Percentiles rank a stretch among this genome's conserved stretches.
phyloP scores from a whole-genome alignment of 37 sponge, comb jelly and placozoan genomes.

The Tethya wilhelma region DNA sequence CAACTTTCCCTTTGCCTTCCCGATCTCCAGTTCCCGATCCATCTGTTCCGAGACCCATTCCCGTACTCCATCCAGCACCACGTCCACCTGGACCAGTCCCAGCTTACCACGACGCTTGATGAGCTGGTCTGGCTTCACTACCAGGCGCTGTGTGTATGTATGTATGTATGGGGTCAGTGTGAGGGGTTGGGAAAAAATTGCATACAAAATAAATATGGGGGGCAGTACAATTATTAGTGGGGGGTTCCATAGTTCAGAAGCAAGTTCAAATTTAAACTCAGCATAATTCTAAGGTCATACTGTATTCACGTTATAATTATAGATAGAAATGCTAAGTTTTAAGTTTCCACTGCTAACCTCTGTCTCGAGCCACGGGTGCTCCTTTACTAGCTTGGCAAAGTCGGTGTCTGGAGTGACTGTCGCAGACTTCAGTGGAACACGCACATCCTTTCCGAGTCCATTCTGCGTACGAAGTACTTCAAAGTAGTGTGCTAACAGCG shows the following conservation, averaged over 20 bases:
- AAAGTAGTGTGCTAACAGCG: slow-evolving; percentile 57
- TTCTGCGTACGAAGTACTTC: slow-evolving; percentile 1
- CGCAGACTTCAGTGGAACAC: slow-evolving; percentile 27
- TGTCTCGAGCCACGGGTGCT: slow-evolving; percentile 59
- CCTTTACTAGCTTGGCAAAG: slow-evolving; percentile 26
- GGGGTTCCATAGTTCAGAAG: too few relatives aligned
- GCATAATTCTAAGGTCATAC: too few relatives aligned
- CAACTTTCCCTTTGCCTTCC: slow-evolving; percentile 73
- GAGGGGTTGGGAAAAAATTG: not conserved
- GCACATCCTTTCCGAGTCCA: slow-evolving; percentile 7
- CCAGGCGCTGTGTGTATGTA: slow-evolving; percentile 55
- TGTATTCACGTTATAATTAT: too few relatives aligned
- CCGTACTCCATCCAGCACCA: slow-evolving; percentile 50
- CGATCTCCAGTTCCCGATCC: slow-evolving; percentile 77
- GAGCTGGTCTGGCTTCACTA: slow-evolving; percentile 94
- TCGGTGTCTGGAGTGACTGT: slow-evolving; percentile 43
- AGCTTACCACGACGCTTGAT: slow-evolving; percentile 96
- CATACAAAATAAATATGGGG: not conserved
- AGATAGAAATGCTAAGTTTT: too few relatives aligned
- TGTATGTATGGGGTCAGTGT: too few relatives aligned
- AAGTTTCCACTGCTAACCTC: slow-evolving; percentile 56
- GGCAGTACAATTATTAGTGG: not conserved
- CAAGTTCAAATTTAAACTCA: too few relatives aligned
- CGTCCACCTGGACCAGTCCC: slow-evolving; percentile 88
- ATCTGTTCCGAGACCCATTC: slow-evolving; percentile 78